These are phyloP conservation scores for Dorcus hopei DNA, from an alignment of 2,888 invertebrate species.

Conservation along the genomic window DNA sequence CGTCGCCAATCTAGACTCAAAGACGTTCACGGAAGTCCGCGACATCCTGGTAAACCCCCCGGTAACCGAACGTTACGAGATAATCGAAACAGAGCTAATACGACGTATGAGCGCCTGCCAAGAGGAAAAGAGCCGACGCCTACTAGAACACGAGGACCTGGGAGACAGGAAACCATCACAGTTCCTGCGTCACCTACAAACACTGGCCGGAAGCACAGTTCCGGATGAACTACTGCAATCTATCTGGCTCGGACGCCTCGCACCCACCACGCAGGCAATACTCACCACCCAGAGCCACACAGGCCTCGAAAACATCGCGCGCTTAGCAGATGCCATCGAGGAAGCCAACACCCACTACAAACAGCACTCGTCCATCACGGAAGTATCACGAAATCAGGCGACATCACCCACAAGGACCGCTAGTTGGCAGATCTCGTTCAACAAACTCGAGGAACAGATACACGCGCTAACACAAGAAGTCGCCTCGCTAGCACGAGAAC, in stretches of 20 bases:
- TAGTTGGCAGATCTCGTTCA: too few relatives aligned
- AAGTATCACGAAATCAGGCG: too few relatives aligned
- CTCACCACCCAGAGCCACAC: not conserved
- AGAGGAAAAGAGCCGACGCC: slow-evolving; percentile 4
- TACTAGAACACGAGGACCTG: slow-evolving; percentile 14
- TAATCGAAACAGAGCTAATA: slow-evolving; percentile 30
- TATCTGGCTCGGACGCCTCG: not conserved
- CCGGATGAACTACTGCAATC: slow-evolving; percentile 13
- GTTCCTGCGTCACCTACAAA: slow-evolving; percentile 13
- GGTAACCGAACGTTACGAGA: slow-evolving; percentile 16
- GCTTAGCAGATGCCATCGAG: too few relatives aligned
- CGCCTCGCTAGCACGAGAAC: too few relatives aligned
- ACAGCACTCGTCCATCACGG: too few relatives aligned
- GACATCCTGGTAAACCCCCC: slow-evolving; percentile 22
- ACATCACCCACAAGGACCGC: too few relatives aligned
- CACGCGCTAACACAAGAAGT: too few relatives aligned
- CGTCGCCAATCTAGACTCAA: slow-evolving; percentile 1
- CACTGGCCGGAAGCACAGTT: slow-evolving; percentile 14
- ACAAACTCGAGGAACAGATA: too few relatives aligned
- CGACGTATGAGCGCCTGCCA: slow-evolving; percentile 10
- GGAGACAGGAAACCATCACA: slow-evolving; percentile 18
- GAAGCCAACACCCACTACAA: too few relatives aligned
- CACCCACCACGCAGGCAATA: too few relatives aligned
- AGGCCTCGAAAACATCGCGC: too few relatives aligned
- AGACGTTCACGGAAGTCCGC: slow-evolving; percentile 10